Conservation (phyloP, 1,140 invertebrate species). For the Leptinotarsa defecta region DNA sequence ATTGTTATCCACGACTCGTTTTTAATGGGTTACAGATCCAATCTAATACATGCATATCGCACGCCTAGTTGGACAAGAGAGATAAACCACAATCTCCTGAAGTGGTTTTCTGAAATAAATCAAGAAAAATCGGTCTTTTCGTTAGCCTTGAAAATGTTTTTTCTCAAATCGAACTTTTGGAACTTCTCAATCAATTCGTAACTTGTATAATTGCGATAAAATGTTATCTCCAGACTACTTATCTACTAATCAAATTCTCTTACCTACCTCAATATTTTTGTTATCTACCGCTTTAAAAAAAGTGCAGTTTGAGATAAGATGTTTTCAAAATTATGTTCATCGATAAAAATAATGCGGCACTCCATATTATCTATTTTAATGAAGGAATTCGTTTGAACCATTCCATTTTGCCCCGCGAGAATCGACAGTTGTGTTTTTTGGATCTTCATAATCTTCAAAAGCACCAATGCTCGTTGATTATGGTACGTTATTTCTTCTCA, state of each 20-base stretch:
- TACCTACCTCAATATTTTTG: slow-evolving; percentile 8
- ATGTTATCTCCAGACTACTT: background rate
- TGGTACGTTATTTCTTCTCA: background rate
- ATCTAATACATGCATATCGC: no score
- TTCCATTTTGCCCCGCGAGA: background rate
- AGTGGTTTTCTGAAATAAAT: no score
- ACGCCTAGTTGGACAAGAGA: no score
- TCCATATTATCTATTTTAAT: slow-evolving; percentile 1
- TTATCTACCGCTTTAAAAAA: background rate
- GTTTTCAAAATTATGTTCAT: background rate
- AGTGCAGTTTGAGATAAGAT: background rate
- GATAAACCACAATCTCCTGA: no score
- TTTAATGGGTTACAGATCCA: no score
- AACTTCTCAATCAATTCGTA: no score
- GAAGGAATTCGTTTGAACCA: background rate
- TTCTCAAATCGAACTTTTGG: no score
- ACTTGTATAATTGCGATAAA: background rate
- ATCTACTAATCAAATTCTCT: background rate
- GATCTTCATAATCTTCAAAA: background rate
- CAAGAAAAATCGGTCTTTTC: no score
- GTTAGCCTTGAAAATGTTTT: no score
- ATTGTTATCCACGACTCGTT: no score
- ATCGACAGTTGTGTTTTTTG: background rate
- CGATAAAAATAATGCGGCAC: background rate
- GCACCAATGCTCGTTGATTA: background rate